Conservation (phyloP, 2,113 vertebrate genomes). For the Panurus biarmicus region DNA sequence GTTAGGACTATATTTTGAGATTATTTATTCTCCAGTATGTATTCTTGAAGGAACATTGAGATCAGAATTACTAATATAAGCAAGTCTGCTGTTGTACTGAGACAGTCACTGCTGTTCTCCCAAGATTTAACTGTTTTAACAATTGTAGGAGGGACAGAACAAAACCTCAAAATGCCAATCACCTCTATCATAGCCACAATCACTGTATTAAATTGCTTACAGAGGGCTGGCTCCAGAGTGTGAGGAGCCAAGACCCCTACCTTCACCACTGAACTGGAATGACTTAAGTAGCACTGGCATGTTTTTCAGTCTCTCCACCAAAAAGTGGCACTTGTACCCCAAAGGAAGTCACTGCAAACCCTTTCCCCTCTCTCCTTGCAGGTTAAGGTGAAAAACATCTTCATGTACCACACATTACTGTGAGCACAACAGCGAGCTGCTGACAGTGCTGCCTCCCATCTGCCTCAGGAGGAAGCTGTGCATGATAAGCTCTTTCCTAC, state of each 20-base stretch:
- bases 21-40: background rate
- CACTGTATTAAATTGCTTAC: background rate
- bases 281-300: background rate
- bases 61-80: background rate
- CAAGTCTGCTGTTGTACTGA: background rate
- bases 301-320: background rate
- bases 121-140: background rate
- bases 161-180: background rate
- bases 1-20: background rate
- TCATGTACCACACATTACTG: rapidly evolving
- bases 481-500: background rate
- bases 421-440: rapidly evolving
- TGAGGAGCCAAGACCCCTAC: background rate
- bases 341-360: background rate
- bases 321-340: background rate
- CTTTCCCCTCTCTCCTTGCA: background rate
- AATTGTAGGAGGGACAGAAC: background rate
- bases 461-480: background rate
- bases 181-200: background rate
- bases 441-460: background rate
- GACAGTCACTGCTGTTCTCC: background rate
- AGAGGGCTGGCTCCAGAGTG: background rate
- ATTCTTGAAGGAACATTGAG: background rate
- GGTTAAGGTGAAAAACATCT: background rate
- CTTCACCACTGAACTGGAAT: background rate